A percentile compares a stretch with the other conserved stretches of the same genome.
Conservation (phyloP, 1,140 invertebrate species). For the Philopotamus ludificatus region DNA sequence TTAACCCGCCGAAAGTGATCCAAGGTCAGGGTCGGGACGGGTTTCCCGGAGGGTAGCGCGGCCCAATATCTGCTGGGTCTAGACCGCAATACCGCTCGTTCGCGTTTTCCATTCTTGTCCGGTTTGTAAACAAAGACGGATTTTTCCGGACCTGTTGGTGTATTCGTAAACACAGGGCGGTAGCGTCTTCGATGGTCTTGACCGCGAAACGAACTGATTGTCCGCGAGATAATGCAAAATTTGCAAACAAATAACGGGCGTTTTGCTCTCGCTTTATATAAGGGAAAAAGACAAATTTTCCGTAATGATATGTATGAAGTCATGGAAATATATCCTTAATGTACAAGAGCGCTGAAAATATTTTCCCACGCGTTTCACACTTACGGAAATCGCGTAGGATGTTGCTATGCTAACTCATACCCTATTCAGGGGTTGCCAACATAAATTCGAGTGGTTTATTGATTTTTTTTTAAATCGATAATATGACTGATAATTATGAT, state of each 20-base stretch:
- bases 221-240: too few species aligned
- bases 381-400: background rate
- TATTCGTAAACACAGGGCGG: background rate
- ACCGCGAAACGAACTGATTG: too few species aligned
- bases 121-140: too few species aligned
- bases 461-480: too few species aligned
- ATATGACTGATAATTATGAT: too few species aligned
- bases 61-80: too few species aligned
- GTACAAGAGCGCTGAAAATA: background rate
- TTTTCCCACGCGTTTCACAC: background rate
- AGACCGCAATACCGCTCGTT: too few species aligned
- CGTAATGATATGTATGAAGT: too few species aligned
- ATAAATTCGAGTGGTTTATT: too few species aligned
- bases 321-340: too few species aligned
- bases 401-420: conserved; percentile 6
- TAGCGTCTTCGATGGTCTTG: background rate
- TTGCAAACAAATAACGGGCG: background rate
- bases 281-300: background rate
- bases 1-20: conserved; percentile 31
- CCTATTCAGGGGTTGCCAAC: background rate
- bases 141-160: background rate
- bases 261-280: background rate
- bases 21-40: conserved; percentile 36
- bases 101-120: too few species aligned
- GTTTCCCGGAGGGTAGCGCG: conserved; percentile 3